phyloP scores from a whole-genome alignment of 2,113 vertebrate species.

The Cichladusa arquata region DNA sequence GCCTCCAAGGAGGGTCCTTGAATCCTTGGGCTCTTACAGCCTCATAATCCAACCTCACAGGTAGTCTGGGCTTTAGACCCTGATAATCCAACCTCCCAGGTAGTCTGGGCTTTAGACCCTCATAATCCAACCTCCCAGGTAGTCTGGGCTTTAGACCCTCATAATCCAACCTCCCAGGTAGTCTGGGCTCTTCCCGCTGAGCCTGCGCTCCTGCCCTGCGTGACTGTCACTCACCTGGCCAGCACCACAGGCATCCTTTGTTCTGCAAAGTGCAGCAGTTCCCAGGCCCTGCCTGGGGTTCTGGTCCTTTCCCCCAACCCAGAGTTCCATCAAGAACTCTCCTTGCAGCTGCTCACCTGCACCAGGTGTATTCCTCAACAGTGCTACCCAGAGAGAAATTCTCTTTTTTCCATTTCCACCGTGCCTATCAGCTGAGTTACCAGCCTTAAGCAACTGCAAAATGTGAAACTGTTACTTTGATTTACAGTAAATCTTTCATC shows the following conservation, averaged over 20 bases:
- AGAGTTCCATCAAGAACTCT: background rate
- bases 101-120: no score
- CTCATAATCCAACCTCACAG: background rate
- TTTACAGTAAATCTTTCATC: background rate
- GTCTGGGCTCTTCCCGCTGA: background rate
- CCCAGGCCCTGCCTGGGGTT: background rate
- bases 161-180: accelerated
- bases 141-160: background rate
- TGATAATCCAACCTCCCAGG: no score
- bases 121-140: accelerated
- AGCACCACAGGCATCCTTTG: background rate
- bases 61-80: no score
- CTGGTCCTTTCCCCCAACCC: background rate
- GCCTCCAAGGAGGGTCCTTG: no score
- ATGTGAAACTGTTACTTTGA: background rate
- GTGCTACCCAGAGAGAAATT: background rate
- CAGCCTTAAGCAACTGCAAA: background rate
- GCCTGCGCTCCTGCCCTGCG: background rate
- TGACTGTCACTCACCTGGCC: background rate
- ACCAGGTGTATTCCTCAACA: background rate
- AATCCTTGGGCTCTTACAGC: background rate
- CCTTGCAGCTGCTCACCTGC: background rate
- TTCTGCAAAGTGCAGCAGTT: background rate
- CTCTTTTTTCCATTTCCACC: background rate
- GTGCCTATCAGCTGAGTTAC: background rate